A percentile compares a stretch with the other conserved stretches of the same genome.
Conservation (phyloP, 2,797 vertebrate species). For the Danio jaintianensis region DNA sequence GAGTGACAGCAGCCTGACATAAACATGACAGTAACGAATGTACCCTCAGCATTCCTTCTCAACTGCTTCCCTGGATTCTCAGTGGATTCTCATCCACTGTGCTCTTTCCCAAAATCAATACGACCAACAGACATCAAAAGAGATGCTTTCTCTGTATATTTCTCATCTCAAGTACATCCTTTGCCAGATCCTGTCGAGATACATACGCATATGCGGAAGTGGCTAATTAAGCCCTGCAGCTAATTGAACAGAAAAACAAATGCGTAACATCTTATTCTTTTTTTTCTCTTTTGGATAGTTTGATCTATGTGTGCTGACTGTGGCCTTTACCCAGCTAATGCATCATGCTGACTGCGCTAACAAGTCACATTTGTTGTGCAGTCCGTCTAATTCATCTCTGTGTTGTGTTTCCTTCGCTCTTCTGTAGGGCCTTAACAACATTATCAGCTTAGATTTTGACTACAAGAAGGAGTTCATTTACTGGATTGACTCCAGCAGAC, state of each 20-base stretch:
- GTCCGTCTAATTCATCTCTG: conserved; percentile 6
- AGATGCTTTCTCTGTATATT: conserved; percentile 40
- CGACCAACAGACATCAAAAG: conserved; percentile 59
- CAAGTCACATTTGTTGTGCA: conserved; percentile 37
- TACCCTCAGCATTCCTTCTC: conserved; percentile 57
- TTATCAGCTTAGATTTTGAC: conserved; percentile 97
- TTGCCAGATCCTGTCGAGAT: conserved; percentile 47
- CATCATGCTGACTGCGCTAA: conserved; percentile 23
- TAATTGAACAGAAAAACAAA: conserved; percentile 55
- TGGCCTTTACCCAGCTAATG: conserved; percentile 37
- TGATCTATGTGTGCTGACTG: conserved; percentile 44
- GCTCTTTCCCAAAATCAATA: conserved; percentile 59
- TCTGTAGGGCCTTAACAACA: conserved; percentile 94
- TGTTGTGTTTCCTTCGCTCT: conserved; percentile 24
- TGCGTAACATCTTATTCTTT: conserved; percentile 49
- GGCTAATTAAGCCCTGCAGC: conserved; percentile 59
- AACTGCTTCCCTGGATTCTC: conserved; percentile 46
- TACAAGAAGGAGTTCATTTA: conserved; percentile 98
- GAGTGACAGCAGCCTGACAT: conserved; percentile 72
- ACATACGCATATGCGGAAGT: conserved; percentile 44
- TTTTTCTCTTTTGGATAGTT: conserved; percentile 40
- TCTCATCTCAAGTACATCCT: conserved; percentile 42
- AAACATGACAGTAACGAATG: conserved; percentile 67
- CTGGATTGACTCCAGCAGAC: conserved; percentile 97
- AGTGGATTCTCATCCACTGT: conserved; percentile 18